Conservation (phyloP, 2,888 invertebrate genomes). For the Ophion ellenae region DNA sequence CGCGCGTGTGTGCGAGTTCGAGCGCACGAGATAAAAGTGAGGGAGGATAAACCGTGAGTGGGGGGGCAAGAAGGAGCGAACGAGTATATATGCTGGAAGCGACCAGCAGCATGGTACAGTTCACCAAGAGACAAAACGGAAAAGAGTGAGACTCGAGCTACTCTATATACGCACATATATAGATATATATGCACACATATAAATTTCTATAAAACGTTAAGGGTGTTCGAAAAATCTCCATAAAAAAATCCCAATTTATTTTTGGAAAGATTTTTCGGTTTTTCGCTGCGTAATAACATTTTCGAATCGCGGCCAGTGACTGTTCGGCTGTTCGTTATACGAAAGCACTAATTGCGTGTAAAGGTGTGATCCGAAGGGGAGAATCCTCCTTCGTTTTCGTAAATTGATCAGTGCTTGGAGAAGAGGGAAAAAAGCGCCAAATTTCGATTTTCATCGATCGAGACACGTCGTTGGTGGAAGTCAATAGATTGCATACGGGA, state of each 20-base stretch:
- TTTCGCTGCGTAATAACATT: neutral
- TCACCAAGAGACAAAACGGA: constrained; percentile 80
- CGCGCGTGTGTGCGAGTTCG: constrained; percentile 40
- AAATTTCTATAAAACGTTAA: neutral
- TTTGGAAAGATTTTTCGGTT: neutral
- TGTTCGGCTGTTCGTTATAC: neutral
- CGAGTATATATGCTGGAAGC: constrained; percentile 81
- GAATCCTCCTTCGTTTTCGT: neutral
- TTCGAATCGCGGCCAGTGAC: constrained; percentile 18
- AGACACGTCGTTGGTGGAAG: constrained; percentile 6
- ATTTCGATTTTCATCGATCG: constrained; percentile 5
- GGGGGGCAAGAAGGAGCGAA: constrained; percentile 68
- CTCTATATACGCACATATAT: constrained; percentile 8
- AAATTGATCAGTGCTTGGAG: constrained; percentile 22
- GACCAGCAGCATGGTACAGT: constrained; percentile 80
- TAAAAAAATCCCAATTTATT: neutral
- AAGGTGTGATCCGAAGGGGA: constrained; percentile 1
- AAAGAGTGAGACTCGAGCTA: constrained; percentile 65
- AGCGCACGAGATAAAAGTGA: constrained; percentile 76
- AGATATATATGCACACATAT: constrained; percentile 7
- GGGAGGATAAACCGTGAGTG: constrained; percentile 76
- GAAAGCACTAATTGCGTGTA: neutral
- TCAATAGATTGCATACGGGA: constrained; percentile 12
- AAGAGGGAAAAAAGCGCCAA: neutral
- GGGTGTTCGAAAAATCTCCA: neutral